phyloP scores from a whole-genome alignment of 2,797 vertebrate species.

The Smutsia gigantea region DNA sequence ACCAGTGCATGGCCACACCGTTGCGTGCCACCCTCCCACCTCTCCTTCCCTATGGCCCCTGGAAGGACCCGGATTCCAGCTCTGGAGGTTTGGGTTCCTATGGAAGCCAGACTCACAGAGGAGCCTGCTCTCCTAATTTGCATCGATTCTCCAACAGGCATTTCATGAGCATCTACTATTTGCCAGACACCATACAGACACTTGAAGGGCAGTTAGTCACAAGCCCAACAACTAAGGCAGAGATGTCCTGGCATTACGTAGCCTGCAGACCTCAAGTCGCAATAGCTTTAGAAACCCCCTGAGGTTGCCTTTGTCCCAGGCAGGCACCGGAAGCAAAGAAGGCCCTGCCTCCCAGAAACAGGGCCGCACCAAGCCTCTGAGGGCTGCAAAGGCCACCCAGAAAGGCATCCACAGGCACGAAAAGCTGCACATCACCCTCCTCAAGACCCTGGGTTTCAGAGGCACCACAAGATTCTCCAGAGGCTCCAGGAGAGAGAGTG shows the following conservation, averaged over 20 bases:
- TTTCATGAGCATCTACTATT: not conserved
- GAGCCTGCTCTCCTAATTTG: not conserved
- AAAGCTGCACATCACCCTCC: not conserved
- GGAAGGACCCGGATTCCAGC: not conserved
- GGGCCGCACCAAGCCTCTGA: no score
- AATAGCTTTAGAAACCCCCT: not conserved
- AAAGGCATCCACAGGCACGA: not conserved
- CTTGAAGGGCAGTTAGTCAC: not conserved
- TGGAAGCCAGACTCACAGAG: not conserved
- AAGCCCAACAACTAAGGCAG: not conserved
- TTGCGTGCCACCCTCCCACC: not conserved
- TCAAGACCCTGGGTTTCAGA: not conserved
- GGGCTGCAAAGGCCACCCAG: not conserved
- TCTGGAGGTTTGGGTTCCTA: not conserved
- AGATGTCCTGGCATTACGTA: not conserved
- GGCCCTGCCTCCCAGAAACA: no score
- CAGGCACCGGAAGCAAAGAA: not conserved
- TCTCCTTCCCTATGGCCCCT: accelerated
- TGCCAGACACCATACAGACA: not conserved
- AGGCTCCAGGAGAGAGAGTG: not conserved
- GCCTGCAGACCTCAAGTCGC: not conserved
- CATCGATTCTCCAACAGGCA: not conserved
- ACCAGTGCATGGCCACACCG: accelerated
- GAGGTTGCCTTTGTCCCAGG: not conserved
- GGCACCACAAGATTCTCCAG: no score